Conservation (phyloP, 2,888 invertebrate species). For the Cheilosia vulpina region DNA sequence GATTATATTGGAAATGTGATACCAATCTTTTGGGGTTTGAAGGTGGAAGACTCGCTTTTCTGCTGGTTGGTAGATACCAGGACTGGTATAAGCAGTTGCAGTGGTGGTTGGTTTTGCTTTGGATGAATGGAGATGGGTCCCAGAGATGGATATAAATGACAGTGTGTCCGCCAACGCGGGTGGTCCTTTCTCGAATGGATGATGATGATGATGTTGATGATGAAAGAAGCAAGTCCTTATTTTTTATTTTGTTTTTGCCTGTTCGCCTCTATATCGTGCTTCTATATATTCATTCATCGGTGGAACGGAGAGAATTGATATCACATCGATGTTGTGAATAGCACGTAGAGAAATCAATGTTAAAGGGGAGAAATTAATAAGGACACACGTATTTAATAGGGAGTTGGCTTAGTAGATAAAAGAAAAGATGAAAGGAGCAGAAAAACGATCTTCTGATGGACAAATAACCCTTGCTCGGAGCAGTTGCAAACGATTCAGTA, state of each 20-base stretch:
- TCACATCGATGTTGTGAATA: conserved; percentile 10
- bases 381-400: not conserved
- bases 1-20: conserved; percentile 76
- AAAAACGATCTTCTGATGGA: conserved; percentile 45
- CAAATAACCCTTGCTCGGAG: conserved; percentile 41
- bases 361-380: conserved; percentile 50
- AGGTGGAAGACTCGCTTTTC: conserved; percentile 61
- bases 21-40: conserved; percentile 64
- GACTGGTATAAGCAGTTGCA: conserved; percentile 23
- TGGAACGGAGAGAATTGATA: conserved; percentile 39
- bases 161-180: conserved; percentile 65
- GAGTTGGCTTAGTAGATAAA: conserved; percentile 31
- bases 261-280: not conserved
- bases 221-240: conserved; percentile 32
- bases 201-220: conserved; percentile 45
- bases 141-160: conserved; percentile 62
- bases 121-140: conserved; percentile 59
- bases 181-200: conserved; percentile 48
- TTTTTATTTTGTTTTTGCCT: not conserved
- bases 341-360: conserved; percentile 37
- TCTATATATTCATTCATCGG: conserved; percentile 19
- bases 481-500: conserved; percentile 45
- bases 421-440: conserved; percentile 44
- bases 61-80: conserved; percentile 47
- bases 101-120: conserved; percentile 23